Evolutionary conservation across 2,113 vertebrate species (phyloP).

Genomic region (Alethe diademata): DNA sequence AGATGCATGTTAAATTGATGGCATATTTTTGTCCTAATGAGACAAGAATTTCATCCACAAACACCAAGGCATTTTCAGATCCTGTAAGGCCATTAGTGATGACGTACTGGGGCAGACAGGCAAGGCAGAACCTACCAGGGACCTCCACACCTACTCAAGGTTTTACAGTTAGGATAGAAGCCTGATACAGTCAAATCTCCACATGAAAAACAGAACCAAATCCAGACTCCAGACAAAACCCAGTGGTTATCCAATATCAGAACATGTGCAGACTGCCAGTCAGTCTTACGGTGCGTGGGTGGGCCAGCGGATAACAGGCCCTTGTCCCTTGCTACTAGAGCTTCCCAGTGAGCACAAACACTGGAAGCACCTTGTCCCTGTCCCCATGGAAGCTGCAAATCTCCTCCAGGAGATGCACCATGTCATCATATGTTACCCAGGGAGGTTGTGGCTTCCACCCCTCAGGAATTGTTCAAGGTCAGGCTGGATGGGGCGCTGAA

Average conservation of each 20-base stretch:
- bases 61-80: not conserved
- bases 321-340: not conserved
- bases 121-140: not conserved
- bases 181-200: not conserved
- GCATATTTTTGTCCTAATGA: not conserved
- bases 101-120: not conserved
- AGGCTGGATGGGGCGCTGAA: not conserved
- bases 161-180: not conserved
- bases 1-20: not conserved
- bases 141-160: not conserved
- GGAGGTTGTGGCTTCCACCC: not conserved
- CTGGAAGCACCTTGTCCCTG: not conserved
- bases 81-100: not conserved
- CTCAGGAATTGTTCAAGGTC: not conserved
- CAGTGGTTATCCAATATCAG: not conserved
- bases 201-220: not conserved
- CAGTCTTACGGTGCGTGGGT: not conserved
- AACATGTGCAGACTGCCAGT: fast-evolving
- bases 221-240: not conserved
- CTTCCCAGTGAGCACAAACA: not conserved
- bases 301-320: not conserved
- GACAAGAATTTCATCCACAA: not conserved
- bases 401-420: not conserved
- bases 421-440: not conserved
- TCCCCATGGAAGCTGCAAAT: not conserved